Conservation (phyloP, 2,888 invertebrate species). For the Drosophila phalerata region DNA sequence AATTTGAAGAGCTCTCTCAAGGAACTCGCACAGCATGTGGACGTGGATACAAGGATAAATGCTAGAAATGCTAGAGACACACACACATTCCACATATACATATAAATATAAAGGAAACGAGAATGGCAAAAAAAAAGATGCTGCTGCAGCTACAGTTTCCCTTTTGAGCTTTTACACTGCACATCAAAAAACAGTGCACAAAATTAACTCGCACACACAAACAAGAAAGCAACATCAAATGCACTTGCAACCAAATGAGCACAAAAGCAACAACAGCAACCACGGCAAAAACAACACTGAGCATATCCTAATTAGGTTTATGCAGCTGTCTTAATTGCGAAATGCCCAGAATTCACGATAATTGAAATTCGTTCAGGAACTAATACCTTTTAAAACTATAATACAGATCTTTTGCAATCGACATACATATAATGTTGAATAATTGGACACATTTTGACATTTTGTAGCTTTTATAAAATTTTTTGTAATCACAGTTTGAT, state of each 20-base stretch:
- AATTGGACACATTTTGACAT: no score
- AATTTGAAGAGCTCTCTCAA: constrained; percentile 63
- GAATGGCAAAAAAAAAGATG: not conserved
- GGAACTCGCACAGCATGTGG: constrained; percentile 35
- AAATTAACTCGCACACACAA: constrained; percentile 66
- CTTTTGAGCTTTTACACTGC: constrained; percentile 30
- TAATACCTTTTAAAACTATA: no score
- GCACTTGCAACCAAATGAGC: constrained; percentile 58
- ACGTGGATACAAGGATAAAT: constrained; percentile 37
- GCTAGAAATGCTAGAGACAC: constrained; percentile 35
- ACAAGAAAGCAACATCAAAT: constrained; percentile 53
- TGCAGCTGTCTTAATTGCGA: constrained; percentile 16
- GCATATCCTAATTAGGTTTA: constrained; percentile 45
- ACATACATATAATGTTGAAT: no score
- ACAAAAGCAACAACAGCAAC: constrained; percentile 20
- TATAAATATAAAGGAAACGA: constrained; percentile 6
- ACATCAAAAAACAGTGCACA: constrained; percentile 31
- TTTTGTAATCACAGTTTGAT: no score
- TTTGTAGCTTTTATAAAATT: no score
- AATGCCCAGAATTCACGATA: not conserved
- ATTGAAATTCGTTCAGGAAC: not conserved
- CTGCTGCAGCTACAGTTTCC: constrained; percentile 26
- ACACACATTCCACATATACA: constrained; percentile 21
- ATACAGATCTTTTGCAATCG: no score
- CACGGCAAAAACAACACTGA: constrained; percentile 6